phyloP scores from a whole-genome alignment of 37 sponge, comb jelly and placozoan genomes.

The Chondrilla cf. caribensis region DNA sequence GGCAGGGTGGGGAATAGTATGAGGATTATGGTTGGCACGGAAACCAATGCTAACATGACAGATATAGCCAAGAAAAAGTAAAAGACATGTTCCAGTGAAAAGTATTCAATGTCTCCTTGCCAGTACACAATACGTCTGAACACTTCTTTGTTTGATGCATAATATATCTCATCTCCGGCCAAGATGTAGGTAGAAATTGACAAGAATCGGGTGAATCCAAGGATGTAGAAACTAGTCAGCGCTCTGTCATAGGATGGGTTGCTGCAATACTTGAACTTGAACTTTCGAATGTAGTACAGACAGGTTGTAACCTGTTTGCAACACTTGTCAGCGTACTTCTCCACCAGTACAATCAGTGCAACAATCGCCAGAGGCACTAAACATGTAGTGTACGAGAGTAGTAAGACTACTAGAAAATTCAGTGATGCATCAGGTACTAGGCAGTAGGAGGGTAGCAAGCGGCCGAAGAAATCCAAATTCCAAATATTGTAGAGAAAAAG shows the following conservation, averaged over 20 bases:
- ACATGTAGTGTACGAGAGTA: not conserved
- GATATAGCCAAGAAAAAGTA: not conserved
- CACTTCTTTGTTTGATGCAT: not conserved
- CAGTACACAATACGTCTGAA: not conserved
- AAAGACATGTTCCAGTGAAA: not conserved
- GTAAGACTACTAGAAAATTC: not conserved
- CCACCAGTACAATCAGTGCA: not conserved
- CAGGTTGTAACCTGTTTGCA: not conserved
- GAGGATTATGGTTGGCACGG: not conserved
- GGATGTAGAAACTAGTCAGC: not conserved
- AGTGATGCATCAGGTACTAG: not conserved
- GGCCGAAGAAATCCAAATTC: conserved; percentile 12
- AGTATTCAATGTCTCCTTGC: not conserved
- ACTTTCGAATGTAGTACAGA: conserved; percentile 3
- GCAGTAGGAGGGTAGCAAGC: not conserved
- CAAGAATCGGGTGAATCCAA: conserved; percentile 14
- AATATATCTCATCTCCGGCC: not conserved
- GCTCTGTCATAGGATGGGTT: not conserved
- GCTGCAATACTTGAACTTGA: not conserved
- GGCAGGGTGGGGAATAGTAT: not conserved
- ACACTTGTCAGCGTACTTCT: not conserved
- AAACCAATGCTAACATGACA: not conserved
- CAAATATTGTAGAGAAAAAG: not conserved
- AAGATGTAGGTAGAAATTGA: not conserved
- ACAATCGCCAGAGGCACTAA: not conserved